Evolutionary conservation across 2,797 vertebrate genomes (phyloP).

Genomic region (Tarsius wallacei): DNA sequence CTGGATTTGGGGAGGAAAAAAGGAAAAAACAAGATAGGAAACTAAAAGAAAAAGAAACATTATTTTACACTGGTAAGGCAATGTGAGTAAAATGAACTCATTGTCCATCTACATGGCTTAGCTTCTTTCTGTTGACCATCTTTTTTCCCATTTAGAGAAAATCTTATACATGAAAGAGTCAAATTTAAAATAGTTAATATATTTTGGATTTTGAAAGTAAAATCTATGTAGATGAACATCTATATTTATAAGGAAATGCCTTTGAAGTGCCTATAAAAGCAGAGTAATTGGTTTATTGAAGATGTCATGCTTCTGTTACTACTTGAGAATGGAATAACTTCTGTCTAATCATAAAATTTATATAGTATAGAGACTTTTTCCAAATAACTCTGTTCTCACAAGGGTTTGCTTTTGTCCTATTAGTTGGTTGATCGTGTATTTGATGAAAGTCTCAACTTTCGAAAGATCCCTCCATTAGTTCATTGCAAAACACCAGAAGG

Average conservation of each 20-base stretch:
- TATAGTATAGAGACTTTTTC: conserved; percentile 74
- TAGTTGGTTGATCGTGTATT: conserved; percentile 99
- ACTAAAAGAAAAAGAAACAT: conserved; percentile 78
- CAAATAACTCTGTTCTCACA: conserved; percentile 74
- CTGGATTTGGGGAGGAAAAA: conserved; percentile 75
- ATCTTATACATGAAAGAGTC: conserved; percentile 45
- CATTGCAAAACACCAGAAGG: conserved; percentile 95
- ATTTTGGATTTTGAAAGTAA: conserved; percentile 65
- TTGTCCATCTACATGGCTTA: conserved; percentile 67
- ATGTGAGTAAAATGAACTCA: conserved; percentile 74
- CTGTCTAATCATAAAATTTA: conserved; percentile 73
- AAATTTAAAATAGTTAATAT: conserved; percentile 60
- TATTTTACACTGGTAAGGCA: conserved; percentile 80
- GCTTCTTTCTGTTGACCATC: conserved; percentile 52
- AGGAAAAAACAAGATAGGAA: conserved; percentile 71
- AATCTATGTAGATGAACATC: conserved; percentile 56
- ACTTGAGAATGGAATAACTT: conserved; percentile 81
- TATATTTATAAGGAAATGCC: conserved; percentile 54
- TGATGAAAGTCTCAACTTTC: conserved; percentile 99
- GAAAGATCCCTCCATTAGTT: conserved; percentile 97
- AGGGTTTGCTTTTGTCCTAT: conserved; percentile 80
- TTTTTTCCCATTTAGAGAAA: conserved; percentile 66
- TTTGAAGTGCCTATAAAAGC: conserved; percentile 67
- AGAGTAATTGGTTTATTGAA: conserved; percentile 81
- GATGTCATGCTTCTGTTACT: conserved; percentile 72